A percentile compares a stretch with the other conserved stretches of the same genome.
Conservation (phyloP, 2,888 invertebrate genomes). For the Lithophane ornitopus region DNA sequence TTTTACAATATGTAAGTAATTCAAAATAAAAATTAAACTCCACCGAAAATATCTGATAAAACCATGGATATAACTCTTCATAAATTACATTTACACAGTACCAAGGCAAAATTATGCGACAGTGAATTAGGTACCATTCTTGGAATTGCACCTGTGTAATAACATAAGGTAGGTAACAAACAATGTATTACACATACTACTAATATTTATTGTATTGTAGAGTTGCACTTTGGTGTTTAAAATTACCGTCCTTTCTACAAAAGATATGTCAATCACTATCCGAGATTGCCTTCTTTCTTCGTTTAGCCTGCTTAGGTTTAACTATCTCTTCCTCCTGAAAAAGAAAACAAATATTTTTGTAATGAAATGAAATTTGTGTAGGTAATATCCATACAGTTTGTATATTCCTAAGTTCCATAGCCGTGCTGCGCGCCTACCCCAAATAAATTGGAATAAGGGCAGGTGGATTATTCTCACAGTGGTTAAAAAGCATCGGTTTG, state of each 20-base stretch:
- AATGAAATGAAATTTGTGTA: too few species aligned
- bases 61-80: constrained; percentile 62
- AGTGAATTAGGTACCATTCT: constrained; percentile 80
- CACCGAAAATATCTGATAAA: constrained; percentile 59
- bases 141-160: constrained; percentile 82
- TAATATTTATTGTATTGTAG: constrained; percentile 87
- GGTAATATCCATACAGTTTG: background rate
- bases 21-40: constrained; percentile 45
- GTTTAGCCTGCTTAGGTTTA: constrained; percentile 97
- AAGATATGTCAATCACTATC: constrained; percentile 96
- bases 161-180: constrained; percentile 83
- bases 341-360: constrained; percentile 59
- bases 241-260: constrained; percentile 82
- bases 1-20: constrained; percentile 44
- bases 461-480: background rate
- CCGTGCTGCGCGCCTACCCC: background rate
- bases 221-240: constrained; percentile 90
- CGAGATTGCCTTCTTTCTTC: constrained; percentile 97
- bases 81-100: constrained; percentile 70
- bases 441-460: background rate
- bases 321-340: constrained; percentile 97
- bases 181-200: constrained; percentile 77
- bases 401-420: background rate
- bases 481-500: background rate
- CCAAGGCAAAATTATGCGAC: constrained; percentile 75